phyloP scores from a whole-genome alignment of 2,113 vertebrate species.

The Enhydra lutris region DNA sequence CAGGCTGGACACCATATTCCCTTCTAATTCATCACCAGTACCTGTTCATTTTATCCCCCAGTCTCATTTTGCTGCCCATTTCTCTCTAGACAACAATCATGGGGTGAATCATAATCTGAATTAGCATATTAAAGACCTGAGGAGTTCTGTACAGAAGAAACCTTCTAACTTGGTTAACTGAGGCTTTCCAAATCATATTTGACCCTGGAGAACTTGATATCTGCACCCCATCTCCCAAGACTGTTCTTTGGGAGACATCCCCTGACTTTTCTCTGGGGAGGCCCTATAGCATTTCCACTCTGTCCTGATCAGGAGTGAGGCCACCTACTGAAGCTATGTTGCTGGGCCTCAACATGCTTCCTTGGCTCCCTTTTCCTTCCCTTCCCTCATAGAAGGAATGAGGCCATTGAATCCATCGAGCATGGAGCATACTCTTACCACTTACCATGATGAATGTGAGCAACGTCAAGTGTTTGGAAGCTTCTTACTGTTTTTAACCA shows the following conservation, averaged over 20 bases:
- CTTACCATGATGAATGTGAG: neutral
- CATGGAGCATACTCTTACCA: neutral
- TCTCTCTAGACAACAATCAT: neutral
- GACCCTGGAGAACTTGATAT: neutral
- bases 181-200: neutral
- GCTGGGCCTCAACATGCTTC: neutral
- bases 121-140: neutral
- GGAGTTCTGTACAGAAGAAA: neutral
- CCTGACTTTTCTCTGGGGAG: neutral
- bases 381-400: neutral
- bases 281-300: neutral
- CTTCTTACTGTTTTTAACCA: neutral
- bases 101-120: neutral
- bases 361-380: neutral
- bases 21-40: neutral
- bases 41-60: neutral
- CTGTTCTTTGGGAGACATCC: neutral
- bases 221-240: neutral
- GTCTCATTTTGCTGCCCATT: neutral
- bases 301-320: neutral
- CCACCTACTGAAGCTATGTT: neutral
- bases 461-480: neutral
- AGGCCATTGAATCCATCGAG: neutral
- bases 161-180: too few species aligned
- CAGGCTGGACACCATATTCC: neutral